Evolutionary conservation across 2,888 invertebrate species (phyloP), one percentile per base, ranked within the genome.

Genomic region (Nomada hirtipes): DNA sequence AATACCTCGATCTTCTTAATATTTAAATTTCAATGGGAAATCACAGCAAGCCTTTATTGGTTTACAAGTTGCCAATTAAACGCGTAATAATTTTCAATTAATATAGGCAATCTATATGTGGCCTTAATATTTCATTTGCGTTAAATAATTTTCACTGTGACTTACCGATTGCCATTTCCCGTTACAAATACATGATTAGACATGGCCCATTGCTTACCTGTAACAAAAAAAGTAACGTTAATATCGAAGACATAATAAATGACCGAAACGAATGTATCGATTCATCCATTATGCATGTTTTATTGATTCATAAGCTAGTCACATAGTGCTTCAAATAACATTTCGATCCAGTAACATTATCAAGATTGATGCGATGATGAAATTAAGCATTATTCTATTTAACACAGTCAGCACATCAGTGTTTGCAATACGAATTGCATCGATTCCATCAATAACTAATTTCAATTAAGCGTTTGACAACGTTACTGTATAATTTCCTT

Each of bases 371-470:
- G 29, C 29, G 42, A 36, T 3, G 15, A 36, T 36, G 15, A 4
- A 7, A 67, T 67, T 53, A 53, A 67, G 9, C 36, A 67, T 53
- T 52, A 13, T 53, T 15, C 53, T 20, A 36, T 67, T 36, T 53
- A 36, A 67, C 36, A 53, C 23, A 7, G 7, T 18, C 20, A 44
- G 67, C 29, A n/a, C 13, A 57, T 18, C 11, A 36, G 10, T 13
- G n/a, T 26, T 69, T 42, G 42, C 7, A 36, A 7, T 7, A 36
- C 36, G 36, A 36, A 36, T 36, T 36, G 36, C 36, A 10, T 23
- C 23, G 15, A 68, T 18, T 44, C 4, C 42, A 23, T 7, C 15
- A 20, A 15, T 11, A 18, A 23, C 23, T 68, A 55, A 23, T 18
- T 4, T 44, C 42, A 1, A 42, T 23, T 13, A 44, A 69, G 42